Evolutionary conservation across 2,797 vertebrate species (phyloP).

Genomic region (Aphelocoma californica): DNA sequence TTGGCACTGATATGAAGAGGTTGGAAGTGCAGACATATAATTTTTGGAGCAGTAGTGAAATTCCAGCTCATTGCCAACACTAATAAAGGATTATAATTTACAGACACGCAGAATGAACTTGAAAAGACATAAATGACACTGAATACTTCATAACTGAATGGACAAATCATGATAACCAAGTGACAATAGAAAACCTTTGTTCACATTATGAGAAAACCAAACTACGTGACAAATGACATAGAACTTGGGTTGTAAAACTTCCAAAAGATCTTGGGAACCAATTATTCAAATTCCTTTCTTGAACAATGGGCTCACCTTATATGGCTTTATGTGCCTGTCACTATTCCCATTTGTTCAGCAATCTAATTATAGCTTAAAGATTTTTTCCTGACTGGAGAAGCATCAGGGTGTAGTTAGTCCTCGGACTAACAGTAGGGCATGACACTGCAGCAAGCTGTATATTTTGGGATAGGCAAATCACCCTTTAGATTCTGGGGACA

Average conservation of each 20-base stretch:
- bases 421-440: background rate
- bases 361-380: background rate
- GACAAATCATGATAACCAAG: background rate
- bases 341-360: background rate
- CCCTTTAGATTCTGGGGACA: background rate
- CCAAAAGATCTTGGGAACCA: background rate
- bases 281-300: background rate
- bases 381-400: background rate
- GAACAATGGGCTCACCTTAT: background rate
- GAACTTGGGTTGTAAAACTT: background rate
- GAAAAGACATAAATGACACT: background rate
- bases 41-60: constrained; percentile 9
- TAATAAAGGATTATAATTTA: constrained; percentile 28
- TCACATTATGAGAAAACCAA: background rate
- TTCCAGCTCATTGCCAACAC: background rate
- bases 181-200: background rate
- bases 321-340: background rate
- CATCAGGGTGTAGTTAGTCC: background rate
- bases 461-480: background rate
- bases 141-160: background rate
- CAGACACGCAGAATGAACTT: constrained; percentile 18
- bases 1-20: background rate
- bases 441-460: background rate
- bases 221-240: background rate
- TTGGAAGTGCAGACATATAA: background rate